phyloP scores from a whole-genome alignment of 1,140 invertebrate genomes.

The Meteorus sp. region DNA sequence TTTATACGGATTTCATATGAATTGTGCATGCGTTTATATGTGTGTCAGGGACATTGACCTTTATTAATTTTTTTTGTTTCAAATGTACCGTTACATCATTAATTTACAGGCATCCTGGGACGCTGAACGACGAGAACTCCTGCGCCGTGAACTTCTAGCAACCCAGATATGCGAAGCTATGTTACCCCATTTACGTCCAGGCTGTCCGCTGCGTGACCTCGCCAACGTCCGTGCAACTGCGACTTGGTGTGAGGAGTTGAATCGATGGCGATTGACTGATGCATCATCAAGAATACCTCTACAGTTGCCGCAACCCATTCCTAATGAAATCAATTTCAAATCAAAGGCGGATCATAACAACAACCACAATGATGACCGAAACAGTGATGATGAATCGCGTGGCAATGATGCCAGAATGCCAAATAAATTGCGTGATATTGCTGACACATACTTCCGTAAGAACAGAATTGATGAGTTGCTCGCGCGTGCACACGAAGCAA shows the following conservation, averaged over 20 bases:
- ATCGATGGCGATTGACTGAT: slow-evolving; percentile 54
- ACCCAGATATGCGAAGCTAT: slow-evolving; percentile 55
- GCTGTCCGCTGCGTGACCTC: slow-evolving; percentile 55
- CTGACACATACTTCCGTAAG: slow-evolving; percentile 50
- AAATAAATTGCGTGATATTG: slow-evolving; percentile 43
- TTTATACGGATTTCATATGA: no score
- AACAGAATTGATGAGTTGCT: slow-evolving; percentile 51
- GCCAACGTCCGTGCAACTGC: slow-evolving; percentile 44
- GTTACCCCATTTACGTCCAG: slow-evolving; percentile 54
- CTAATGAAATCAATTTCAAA: background rate
- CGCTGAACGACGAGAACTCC: slow-evolving; percentile 52
- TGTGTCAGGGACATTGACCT: no score
- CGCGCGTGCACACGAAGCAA: slow-evolving; percentile 47
- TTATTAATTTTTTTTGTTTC: no score
- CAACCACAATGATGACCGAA: slow-evolving; percentile 41
- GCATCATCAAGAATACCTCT: slow-evolving; percentile 44
- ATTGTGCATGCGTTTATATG: slow-evolving; percentile 1
- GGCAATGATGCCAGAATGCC: slow-evolving; percentile 9
- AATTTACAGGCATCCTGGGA: slow-evolving; percentile 52
- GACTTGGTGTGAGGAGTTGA: slow-evolving; percentile 55
- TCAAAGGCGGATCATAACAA: slow-evolving; percentile 49
- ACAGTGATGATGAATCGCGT: slow-evolving; percentile 24
- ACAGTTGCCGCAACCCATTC: slow-evolving; percentile 41
- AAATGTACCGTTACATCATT: slow-evolving; percentile 17
- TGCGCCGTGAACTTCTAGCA: slow-evolving; percentile 51